Base-by-base conservation (phyloP, 1,140 invertebrate genomes). In the Pantala flavescens region DNA sequence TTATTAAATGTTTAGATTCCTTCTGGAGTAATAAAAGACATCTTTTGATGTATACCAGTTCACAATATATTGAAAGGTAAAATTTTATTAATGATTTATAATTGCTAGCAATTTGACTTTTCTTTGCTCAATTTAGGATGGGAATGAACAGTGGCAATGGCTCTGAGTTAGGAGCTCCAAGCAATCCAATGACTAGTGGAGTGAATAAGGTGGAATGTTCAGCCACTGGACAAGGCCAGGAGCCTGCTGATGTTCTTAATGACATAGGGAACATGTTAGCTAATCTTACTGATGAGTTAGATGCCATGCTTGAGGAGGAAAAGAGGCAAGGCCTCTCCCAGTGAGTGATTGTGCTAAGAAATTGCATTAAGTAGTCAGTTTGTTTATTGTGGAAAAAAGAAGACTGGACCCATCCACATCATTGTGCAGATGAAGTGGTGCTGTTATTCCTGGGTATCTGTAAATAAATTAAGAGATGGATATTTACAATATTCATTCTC, bases 211-310 rank as follows among this genome's bases (percentile, higher is more conserved):
- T 63, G 3, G 49, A 63, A 21, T 63, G 49, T 73, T 73, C 43
- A 63, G 3, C 49, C n/a, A 7, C 74, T 23, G 63, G 49, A 74
- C 70, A 73, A 75, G 80, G 81, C 77, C 77, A 86, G 63, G 93
- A 94, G 78, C 91, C 92, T 10, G 91, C 89, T 7, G 94, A 98
- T 84, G 95, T 98, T 14, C 87, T 98, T 19, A 96, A 95, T 81
- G 96, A 98, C 81, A 98, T 98, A 78, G 96, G 95, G 14, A 95
- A 95, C 82, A 98, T 97, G 95, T 83, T 97, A 75, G 94, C 94
- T 73, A 96, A 96, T 84, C 85, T 97, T 16, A 97, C 94, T 0
- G 94, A 96, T 80, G 94, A 97, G 83, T 84, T 97, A 72, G 95
- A 97, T 83, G 94, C 94, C 76, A 96, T 97, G 93, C 84, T 97